Evolutionary conservation across 2,113 vertebrate genomes (phyloP).

Genomic region (Rafetus swinhoei): DNA sequence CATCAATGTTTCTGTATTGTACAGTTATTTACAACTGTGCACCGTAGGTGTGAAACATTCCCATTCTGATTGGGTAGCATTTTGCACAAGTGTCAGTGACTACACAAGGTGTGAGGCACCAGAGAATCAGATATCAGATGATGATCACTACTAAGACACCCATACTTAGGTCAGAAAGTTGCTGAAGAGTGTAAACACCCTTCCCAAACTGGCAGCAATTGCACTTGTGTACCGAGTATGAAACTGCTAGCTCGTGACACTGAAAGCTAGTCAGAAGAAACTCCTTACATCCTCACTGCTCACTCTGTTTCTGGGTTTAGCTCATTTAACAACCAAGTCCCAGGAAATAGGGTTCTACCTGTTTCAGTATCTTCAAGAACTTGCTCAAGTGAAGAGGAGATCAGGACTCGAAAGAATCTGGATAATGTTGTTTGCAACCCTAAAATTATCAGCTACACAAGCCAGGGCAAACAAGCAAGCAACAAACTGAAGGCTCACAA

Average conservation of each 20-base stretch:
- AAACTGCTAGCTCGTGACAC: not conserved
- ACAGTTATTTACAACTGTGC: not conserved
- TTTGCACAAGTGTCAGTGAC: not conserved
- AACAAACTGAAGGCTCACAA: not conserved
- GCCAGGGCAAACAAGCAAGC: not conserved
- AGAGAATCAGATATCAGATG: not conserved
- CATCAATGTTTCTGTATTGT: rapidly evolving
- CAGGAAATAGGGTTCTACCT: conserved; percentile 12
- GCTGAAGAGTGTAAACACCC: not conserved
- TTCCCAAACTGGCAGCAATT: not conserved
- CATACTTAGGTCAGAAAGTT: not conserved
- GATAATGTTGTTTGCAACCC: not conserved
- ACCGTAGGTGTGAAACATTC: rapidly evolving
- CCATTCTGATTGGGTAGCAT: rapidly evolving
- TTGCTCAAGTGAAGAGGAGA: conserved; percentile 29
- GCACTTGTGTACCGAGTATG: too few species aligned
- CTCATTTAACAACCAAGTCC: not conserved
- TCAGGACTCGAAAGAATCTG: conserved; percentile 9
- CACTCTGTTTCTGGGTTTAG: not conserved
- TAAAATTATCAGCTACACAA: not conserved
- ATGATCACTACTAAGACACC: not conserved
- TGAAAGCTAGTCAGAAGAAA: not conserved
- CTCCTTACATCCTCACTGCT: not conserved
- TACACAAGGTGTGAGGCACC: rapidly evolving
- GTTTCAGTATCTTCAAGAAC: not conserved